Percentiles rank a stretch among this genome's conserved stretches.
Conservation (phyloP, 2,888 invertebrate species). For the Auanema sp. region DNA sequence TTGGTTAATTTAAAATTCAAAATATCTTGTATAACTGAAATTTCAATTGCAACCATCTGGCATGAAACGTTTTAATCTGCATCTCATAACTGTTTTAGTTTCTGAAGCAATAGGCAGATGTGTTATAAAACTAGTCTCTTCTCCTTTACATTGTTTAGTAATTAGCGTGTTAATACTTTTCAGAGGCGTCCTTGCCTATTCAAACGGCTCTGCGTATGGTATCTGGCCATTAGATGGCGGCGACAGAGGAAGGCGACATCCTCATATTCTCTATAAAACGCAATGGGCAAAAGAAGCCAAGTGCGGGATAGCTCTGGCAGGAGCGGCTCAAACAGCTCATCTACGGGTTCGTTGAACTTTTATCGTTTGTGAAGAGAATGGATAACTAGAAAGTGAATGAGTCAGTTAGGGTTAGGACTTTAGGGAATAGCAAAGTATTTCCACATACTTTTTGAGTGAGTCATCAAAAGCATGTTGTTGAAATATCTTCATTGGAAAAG, state of each 20-base stretch:
- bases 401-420: background rate
- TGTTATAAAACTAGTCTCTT: too few species aligned
- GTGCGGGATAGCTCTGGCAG: constrained; percentile 39
- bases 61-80: too few species aligned
- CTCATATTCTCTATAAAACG: constrained; percentile 56
- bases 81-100: too few species aligned
- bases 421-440: background rate
- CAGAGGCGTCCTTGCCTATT: constrained; percentile 82
- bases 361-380: background rate
- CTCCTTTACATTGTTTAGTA: too few species aligned
- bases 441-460: too few species aligned
- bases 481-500: too few species aligned
- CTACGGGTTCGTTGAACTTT: constrained; percentile 14
- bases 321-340: constrained; percentile 7
- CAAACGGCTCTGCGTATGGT: constrained; percentile 95
- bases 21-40: background rate
- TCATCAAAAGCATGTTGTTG: too few species aligned
- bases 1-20: constrained; percentile 40
- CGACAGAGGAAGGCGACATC: constrained; percentile 72
- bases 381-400: background rate
- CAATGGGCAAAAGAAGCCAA: constrained; percentile 48
- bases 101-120: too few species aligned
- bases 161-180: constrained; percentile 12
- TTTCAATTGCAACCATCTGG: background rate
- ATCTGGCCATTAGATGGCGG: constrained; percentile 96